Conservation (phyloP, 2,113 vertebrate genomes). For the Arenaria interpres region DNA sequence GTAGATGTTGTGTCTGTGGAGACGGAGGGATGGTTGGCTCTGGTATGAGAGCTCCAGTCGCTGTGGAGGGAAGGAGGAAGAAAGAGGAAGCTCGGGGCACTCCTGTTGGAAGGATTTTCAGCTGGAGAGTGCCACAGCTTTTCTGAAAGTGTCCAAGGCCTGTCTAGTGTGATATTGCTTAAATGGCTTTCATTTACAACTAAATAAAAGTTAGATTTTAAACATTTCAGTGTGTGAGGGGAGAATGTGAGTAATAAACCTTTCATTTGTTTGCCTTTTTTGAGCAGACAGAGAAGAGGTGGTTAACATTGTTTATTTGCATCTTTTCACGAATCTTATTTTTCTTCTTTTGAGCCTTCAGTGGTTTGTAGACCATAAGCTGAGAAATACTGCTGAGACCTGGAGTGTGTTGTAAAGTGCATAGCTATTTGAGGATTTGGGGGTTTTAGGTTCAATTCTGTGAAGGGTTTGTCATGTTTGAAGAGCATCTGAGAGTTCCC, state of each 20-base stretch:
- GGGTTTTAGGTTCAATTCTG: not conserved
- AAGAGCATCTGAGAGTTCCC: not conserved
- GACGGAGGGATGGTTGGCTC: rapidly evolving
- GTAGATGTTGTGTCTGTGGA: not conserved
- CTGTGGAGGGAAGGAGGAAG: too few species aligned
- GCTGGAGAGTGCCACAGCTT: not conserved
- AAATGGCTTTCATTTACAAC: not conserved
- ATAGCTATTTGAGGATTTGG: not conserved
- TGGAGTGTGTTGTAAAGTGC: not conserved
- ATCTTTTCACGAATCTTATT: not conserved
- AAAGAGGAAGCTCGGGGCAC: not conserved
- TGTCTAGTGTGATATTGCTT: not conserved
- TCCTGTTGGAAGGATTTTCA: rapidly evolving
- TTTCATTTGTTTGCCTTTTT: not conserved
- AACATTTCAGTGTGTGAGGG: not conserved
- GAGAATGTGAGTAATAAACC: not conserved
- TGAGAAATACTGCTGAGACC: not conserved
- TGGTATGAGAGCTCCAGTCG: rapidly evolving
- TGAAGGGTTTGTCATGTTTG: not conserved
- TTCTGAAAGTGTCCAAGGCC: not conserved
- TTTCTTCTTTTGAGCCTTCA: not conserved
- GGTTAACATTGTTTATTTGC: not conserved
- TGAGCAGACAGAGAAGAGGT: not conserved
- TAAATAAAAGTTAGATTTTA: not conserved
- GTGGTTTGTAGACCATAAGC: not conserved